A percentile compares a stretch with the other conserved stretches of the same genome.
Conservation (phyloP, 1,140 invertebrate genomes). For the Bursaphelenchus mucronatus region DNA sequence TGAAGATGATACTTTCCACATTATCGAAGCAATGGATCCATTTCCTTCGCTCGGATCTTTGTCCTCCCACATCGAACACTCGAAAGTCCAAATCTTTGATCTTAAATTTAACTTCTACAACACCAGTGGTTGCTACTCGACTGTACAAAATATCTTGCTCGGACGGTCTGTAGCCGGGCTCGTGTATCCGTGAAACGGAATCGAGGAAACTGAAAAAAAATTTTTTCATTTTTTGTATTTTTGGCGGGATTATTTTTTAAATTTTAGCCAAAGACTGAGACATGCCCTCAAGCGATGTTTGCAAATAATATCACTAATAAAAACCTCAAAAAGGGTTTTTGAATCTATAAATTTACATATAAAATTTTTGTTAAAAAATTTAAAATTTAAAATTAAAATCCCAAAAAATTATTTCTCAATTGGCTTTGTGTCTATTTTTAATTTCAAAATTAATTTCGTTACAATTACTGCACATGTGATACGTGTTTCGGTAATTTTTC, state of each 20-base stretch:
- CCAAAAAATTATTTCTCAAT: no score
- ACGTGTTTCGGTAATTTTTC: no score
- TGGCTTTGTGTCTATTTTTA: no score
- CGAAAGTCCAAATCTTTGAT: slow-evolving; percentile 45
- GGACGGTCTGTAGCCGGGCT: slow-evolving; percentile 83
- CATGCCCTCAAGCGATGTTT: no score
- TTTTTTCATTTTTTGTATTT: not conserved
- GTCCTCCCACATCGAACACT: slow-evolving; percentile 86
- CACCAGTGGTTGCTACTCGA: slow-evolving; percentile 81
- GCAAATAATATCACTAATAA: no score
- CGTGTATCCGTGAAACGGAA: slow-evolving; percentile 87
- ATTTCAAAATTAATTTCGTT: no score
- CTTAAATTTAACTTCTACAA: slow-evolving; percentile 50
- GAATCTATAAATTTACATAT: not conserved
- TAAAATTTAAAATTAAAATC: not conserved
- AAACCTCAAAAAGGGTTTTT: no score
- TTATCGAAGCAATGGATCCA: slow-evolving; percentile 63
- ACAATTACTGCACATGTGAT: no score
- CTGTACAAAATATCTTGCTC: slow-evolving; percentile 94
- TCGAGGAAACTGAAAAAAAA: slow-evolving; percentile 77
- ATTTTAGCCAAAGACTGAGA: no score
- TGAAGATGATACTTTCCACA: slow-evolving; percentile 63
- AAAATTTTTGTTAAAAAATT: not conserved
- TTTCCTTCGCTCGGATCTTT: slow-evolving; percentile 62
- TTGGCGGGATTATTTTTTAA: no score